Evolutionary conservation across 2,888 invertebrate species (phyloP), one percentile per base, ranked within the genome.

Genomic region (Gymnosoma rotundatum): DNA sequence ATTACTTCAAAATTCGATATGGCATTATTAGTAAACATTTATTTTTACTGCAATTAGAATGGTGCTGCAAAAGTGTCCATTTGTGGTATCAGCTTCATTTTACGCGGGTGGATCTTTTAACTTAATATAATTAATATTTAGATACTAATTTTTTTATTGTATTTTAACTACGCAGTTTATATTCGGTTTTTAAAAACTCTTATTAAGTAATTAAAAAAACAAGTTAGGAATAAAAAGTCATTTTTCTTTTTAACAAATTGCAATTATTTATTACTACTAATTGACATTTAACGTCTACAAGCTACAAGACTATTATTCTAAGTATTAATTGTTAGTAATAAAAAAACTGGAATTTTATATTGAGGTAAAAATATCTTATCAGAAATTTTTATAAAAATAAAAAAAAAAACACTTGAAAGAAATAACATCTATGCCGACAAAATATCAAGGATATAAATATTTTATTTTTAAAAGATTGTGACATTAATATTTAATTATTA

Each of bases 221-320:
- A 45, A 42, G 75, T 48, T 66, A 75, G 10, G 48, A 74, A 74
- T 63, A 74, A 52, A 42, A 66, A 56, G 56, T 66, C 32, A 1
- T 63, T 45, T 56, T 32, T 56, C 7, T 54, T 25, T 42, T 10
- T 18, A 45, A 32, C 12, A 20, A 32, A 42, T 45, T 45, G 56
- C 45, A 63, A 25, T 54, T 54, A 73, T 61, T 61, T 56, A 54
- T 69, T 38, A 50, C 61, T 38, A 21, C 3, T 42, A 25, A 56
- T 54, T 73, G 73, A 4, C 14, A 36, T 60, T 38, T 36, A 72
- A 50, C 21, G 50, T 61, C 50, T 63, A 9, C 32, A 32, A 32
- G 32, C 25, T 25, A 25, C 52, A 52, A 48, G 20, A 21, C 52
- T 63, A n/a, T 20, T 63, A n/a, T 20, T 38, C 64, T 64, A 45